Evolutionary conservation across 2,797 vertebrate genomes (phyloP).

Genomic region (Cossypha caffra): DNA sequence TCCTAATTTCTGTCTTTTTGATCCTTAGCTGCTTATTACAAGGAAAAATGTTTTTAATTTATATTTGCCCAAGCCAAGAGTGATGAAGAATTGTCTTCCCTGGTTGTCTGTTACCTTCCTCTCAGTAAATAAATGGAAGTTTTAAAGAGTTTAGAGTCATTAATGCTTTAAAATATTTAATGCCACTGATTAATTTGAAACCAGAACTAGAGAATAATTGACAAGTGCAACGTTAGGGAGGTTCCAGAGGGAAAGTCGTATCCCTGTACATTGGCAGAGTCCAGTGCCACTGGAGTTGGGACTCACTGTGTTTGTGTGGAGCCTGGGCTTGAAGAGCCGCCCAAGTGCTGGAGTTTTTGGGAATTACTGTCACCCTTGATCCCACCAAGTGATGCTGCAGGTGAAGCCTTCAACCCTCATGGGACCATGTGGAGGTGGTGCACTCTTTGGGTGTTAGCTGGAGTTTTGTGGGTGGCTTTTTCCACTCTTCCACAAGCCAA

Average conservation of each 20-base stretch:
- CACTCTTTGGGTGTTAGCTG: neutral
- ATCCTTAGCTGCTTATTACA: neutral
- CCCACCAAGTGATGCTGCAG: neutral
- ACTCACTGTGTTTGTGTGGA: neutral
- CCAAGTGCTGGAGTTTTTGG: neutral
- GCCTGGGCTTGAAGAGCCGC: neutral
- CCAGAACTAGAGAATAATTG: neutral
- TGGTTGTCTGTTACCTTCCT: neutral
- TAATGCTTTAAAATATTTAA: neutral
- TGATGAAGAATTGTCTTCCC: neutral
- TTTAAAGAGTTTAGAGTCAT: neutral
- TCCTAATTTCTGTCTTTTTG: slow-evolving; percentile 18
- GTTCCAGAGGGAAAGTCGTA: neutral
- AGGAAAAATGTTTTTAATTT: neutral
- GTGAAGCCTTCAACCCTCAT: neutral
- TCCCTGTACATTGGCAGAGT: neutral
- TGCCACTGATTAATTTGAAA: neutral
- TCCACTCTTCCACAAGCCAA: neutral
- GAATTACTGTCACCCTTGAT: neutral
- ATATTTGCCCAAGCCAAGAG: neutral
- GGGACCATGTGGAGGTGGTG: rapidly evolving
- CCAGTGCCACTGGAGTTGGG: neutral
- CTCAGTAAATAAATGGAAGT: neutral
- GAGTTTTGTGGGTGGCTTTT: neutral
- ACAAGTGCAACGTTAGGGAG: neutral